These are phyloP conservation scores for Ptychoptera contaminata DNA, from an alignment of 2,888 invertebrate genomes.

Conservation along the genomic window DNA sequence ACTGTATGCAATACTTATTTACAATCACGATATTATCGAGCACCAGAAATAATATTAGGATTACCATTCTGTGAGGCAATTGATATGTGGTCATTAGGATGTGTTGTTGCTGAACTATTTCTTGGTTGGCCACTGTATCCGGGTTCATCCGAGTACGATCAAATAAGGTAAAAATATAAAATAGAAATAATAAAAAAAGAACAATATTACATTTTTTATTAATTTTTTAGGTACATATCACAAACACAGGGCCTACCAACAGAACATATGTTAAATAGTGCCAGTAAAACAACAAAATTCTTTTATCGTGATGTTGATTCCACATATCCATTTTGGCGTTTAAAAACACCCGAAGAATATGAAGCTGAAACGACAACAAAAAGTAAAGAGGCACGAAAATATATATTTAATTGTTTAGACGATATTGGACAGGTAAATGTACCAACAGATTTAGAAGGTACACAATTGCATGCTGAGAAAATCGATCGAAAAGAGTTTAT, in stretches of 20 bases:
- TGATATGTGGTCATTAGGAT: conserved; percentile 99
- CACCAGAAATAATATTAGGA: conserved; percentile 93
- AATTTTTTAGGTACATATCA: conserved; percentile 53
- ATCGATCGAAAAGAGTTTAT: conserved; percentile 95
- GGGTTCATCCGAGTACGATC: conserved; percentile 97
- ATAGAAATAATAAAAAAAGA: neutral
- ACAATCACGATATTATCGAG: conserved; percentile 96
- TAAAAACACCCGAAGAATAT: conserved; percentile 95
- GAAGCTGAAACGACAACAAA: conserved; percentile 95
- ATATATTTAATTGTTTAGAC: conserved; percentile 98
- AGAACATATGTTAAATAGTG: conserved; percentile 92
- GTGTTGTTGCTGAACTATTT: conserved; percentile 97
- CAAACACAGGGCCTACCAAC: conserved; percentile 96
- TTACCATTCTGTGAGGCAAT: conserved; percentile 98
- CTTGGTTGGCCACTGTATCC: conserved; percentile 99
- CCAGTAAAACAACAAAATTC: conserved; percentile 96
- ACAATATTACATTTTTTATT: neutral
- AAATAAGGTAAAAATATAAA: conserved; percentile 68
- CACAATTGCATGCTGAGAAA: conserved; percentile 91
- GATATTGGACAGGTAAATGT: conserved; percentile 96
- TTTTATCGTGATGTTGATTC: conserved; percentile 94
- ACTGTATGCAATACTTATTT: conserved; percentile 99
- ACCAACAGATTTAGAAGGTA: conserved; percentile 92
- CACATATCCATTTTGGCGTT: conserved; percentile 70
- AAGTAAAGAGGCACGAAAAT: conserved; percentile 98